These are phyloP conservation scores for Acrossocheilus fasciatus DNA, from an alignment of 2,797 vertebrate genomes.

Conservation along the genomic window DNA sequence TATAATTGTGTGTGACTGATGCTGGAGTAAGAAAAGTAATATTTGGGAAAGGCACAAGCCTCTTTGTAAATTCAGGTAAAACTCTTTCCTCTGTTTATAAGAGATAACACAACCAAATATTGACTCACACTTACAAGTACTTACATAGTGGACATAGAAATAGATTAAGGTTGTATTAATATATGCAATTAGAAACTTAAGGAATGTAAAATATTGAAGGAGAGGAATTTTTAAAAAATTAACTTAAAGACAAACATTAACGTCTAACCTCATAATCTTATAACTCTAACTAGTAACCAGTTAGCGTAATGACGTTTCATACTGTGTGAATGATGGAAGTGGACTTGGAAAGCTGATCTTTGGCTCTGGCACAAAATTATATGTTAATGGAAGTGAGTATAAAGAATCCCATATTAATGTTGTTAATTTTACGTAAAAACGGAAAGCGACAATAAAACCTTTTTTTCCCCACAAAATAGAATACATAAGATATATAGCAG, in stretches of 20 bases:
- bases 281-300: neutral
- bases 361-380: conserved; percentile 53
- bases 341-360: conserved; percentile 52
- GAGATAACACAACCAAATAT: neutral
- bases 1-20: conserved; percentile 45
- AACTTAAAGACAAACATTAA: neutral
- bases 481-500: neutral
- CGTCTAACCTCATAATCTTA: neutral
- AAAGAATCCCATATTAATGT: neutral
- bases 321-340: conserved; percentile 54
- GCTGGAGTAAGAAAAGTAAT: conserved; percentile 44
- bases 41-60: conserved; percentile 58
- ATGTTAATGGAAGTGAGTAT: conserved; percentile 54
- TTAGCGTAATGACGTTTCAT: neutral
- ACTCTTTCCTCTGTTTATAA: neutral
- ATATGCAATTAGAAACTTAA: neutral
- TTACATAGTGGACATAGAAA: neutral
- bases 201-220: neutral
- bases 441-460: neutral
- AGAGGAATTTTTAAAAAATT: no score
- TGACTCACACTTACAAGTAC: neutral
- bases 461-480: neutral
- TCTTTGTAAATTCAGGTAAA: conserved; percentile 46
- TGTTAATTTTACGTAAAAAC: neutral
- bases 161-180: neutral